Evolutionary conservation across 1,140 invertebrate species (phyloP), one percentile per base, ranked within the genome.

Genomic region (Drosophila pseudoananassae): DNA sequence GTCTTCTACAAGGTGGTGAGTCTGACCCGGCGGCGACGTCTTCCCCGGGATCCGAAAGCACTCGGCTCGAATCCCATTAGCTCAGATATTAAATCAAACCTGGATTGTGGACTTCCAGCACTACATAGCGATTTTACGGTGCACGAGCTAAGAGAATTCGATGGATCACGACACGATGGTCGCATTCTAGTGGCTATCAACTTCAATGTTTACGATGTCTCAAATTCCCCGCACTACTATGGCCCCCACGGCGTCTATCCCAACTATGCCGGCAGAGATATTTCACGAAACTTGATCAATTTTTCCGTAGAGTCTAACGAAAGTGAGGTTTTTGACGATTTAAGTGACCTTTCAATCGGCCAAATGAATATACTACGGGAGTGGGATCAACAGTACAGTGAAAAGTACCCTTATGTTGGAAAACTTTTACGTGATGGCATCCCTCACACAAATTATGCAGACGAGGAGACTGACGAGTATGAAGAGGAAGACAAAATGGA

Each of bases 181-280:
- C 72, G 72, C 7, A 79, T 84, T 23, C 40, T 84, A 6, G 40
- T 84, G 14, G 80, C 80, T 7, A 58, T 84, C 4, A 80, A 84
- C 54, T 72, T 68, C 14, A 61, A 69, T 27, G 46, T 84, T 3
- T 84, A 84, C 23, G 81, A 84, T 49, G 81, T 84, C 0, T 57
- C 81, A 1, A 12, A 20, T 10, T 65, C 76, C 12, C 57, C 29
- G 10, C 72, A 84, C 38, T 76, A 73, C 31, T 84, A 84, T 20
- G 81, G 81, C 0, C 9, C 20, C n/a, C 20, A 38, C n/a, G 81
- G 81, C 8, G 15, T 54, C 5, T 79, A 84, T 61, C 66, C 80
- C 1, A 66, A 63, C 36, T 80, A 73, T 45, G 81, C 72, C 3
- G 81, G 81, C 1, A 25, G 72, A 15, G 81, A 84, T 31, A 79